Base-by-base conservation (phyloP, 1,140 invertebrate species). In the Battus philenor region DNA sequence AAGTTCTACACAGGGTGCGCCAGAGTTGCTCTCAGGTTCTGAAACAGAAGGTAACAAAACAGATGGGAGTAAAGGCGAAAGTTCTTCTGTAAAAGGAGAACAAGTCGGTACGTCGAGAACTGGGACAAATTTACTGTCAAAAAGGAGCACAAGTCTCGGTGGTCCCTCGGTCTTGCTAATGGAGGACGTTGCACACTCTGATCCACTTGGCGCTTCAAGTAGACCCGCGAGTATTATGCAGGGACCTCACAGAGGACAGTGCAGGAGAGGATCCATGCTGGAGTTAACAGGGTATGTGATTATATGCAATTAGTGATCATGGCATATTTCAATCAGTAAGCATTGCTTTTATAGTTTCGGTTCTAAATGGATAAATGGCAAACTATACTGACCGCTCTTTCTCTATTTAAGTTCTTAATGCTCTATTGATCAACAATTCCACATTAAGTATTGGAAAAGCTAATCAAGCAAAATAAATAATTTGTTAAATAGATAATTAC, bases 261-360 rank as follows among this genome's bases (percentile, higher is more conserved):
- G 88, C 39, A 83, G 90, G 53, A 74, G 90, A 55, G 90, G 90
- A 59, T 91, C 90, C 9, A 90, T 91, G 90, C 71, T 91, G 56
- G 90, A 91, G 69, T 80, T 91, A 6, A 90, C 87, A 51, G 90
- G 90, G 90, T 91, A 87, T 78, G 90, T 27, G 10, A 24, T 30
- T 10, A 15, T 17, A 44, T 33, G n/a, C n/a, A n/a, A n/a, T n/a
- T n/a, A n/a, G n/a, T n/a, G n/a, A n/a, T n/a, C n/a, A n/a, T n/a
- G n/a, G n/a, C n/a, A n/a, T n/a, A n/a, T n/a, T n/a, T n/a, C n/a
- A n/a, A n/a, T n/a, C n/a, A n/a, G n/a, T n/a, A n/a, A n/a, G n/a
- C n/a, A n/a, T n/a, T n/a, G n/a, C n/a, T n/a, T n/a, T n/a, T n/a
- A n/a, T n/a, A n/a, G n/a, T n/a, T n/a, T n/a, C n/a, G n/a, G n/a